A percentile compares a stretch with the other conserved stretches of the same genome.
These are phyloP conservation scores for Agrochola circellaris DNA, from an alignment of 2,888 invertebrate species.

Conservation along the genomic window DNA sequence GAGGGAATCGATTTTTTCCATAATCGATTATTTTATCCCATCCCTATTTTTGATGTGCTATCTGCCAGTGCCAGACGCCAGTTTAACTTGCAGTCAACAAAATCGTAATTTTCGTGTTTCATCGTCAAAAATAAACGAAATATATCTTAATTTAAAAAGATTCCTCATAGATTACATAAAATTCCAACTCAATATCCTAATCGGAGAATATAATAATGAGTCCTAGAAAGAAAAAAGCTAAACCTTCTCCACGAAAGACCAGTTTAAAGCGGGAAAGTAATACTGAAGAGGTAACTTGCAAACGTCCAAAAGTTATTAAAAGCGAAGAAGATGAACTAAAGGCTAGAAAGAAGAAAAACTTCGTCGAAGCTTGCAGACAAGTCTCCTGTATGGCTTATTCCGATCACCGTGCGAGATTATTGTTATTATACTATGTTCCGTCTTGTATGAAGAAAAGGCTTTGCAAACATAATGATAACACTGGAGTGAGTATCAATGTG, in stretches of 20 bases:
- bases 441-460: constrained; percentile 72
- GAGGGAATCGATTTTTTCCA: too few species aligned
- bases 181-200: not conserved
- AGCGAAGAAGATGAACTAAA: constrained; percentile 71
- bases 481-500: constrained; percentile 68
- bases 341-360: constrained; percentile 79
- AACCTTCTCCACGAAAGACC: constrained; percentile 50
- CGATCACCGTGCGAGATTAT: constrained; percentile 77
- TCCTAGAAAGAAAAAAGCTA: constrained; percentile 76
- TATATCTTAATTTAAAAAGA: not conserved
- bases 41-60: too few species aligned
- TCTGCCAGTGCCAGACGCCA: too few species aligned
- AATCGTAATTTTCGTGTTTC: not conserved
- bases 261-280: constrained; percentile 68
- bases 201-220: constrained; percentile 67
- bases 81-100: not conserved
- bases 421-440: constrained; percentile 79
- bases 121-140: not conserved
- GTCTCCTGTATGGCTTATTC: constrained; percentile 81
- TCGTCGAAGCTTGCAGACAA: constrained; percentile 82
- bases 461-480: constrained; percentile 76
- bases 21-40: too few species aligned
- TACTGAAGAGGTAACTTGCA: constrained; percentile 63
- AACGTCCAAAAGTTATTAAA: constrained; percentile 71
- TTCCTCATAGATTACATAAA: not conserved